Evolutionary conservation across 2,888 invertebrate genomes (phyloP).

Genomic region (Epinotia demarniana): DNA sequence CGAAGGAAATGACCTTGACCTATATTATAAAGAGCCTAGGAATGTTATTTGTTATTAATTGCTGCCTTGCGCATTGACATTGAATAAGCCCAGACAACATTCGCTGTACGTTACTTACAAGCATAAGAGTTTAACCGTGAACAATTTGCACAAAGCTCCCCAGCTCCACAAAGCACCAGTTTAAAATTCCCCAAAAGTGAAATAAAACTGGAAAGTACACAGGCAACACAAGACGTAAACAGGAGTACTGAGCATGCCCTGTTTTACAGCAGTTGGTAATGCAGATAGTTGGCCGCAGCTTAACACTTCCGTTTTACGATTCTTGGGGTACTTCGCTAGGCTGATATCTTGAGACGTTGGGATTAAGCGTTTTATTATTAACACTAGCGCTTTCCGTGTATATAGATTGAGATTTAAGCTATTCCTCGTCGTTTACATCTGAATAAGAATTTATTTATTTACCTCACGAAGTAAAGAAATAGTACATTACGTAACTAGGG

Average conservation of each 20-base stretch:
- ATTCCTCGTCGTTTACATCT: neutral
- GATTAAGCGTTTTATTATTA: constrained; percentile 37
- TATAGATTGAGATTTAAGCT: neutral
- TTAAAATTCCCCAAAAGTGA: constrained; percentile 44
- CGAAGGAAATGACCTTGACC: no score
- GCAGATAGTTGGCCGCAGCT: constrained; percentile 38
- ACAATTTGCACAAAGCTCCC: constrained; percentile 20
- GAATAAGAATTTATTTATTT: no score
- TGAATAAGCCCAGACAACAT: neutral
- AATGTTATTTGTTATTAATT: no score
- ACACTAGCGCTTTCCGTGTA: constrained; percentile 1
- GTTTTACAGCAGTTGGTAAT: constrained; percentile 43
- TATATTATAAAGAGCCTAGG: no score
- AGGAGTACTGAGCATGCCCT: constrained; percentile 31
- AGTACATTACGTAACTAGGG: no score
- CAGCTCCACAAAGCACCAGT: constrained; percentile 27
- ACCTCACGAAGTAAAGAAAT: no score
- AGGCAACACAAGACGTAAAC: constrained; percentile 40
- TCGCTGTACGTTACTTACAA: neutral
- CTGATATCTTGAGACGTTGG: constrained; percentile 30
- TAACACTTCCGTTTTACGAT: constrained; percentile 41
- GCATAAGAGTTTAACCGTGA: constrained; percentile 8
- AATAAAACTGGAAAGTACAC: constrained; percentile 36
- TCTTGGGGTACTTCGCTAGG: constrained; percentile 36
- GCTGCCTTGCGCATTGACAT: neutral